These are phyloP conservation scores for Nineta flava DNA, from an alignment of 2,888 invertebrate genomes.

Conservation along the genomic window DNA sequence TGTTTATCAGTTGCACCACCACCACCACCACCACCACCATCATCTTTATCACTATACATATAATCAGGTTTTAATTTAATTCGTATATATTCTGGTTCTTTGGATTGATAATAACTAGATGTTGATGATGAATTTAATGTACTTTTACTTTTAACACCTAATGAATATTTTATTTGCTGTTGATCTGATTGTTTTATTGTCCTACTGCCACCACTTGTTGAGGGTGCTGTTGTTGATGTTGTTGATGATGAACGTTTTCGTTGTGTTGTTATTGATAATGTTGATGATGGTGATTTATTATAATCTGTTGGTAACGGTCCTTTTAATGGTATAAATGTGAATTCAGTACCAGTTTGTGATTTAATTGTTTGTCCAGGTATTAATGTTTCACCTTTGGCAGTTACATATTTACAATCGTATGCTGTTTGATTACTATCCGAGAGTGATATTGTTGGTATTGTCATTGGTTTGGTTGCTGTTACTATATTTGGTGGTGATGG, in stretches of 20 bases:
- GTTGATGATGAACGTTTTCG: slow-evolving; percentile 9
- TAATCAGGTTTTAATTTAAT: slow-evolving; percentile 61
- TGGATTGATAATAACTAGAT: slow-evolving; percentile 6
- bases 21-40: background rate
- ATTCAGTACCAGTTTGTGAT: slow-evolving; percentile 26
- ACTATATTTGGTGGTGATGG: background rate
- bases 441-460: slow-evolving; percentile 14
- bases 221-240: slow-evolving; percentile 2
- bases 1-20: slow-evolving; percentile 36
- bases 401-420: background rate
- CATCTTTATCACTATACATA: slow-evolving; percentile 32
- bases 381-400: slow-evolving; percentile 4
- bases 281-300: slow-evolving; percentile 13
- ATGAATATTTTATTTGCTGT: background rate
- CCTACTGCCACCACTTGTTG: background rate
- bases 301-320: slow-evolving; percentile 22
- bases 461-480: slow-evolving; percentile 14
- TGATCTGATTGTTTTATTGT: background rate
- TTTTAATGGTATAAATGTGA: slow-evolving; percentile 30
- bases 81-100: slow-evolving; percentile 38
- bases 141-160: slow-evolving; percentile 12
- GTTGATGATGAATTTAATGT: slow-evolving; percentile 14
- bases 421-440: slow-evolving; percentile 13
- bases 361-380: slow-evolving; percentile 19
- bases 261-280: slow-evolving; percentile 7